Conservation (phyloP, 2,888 invertebrate species). For the Rhogogaster chlorosoma region DNA sequence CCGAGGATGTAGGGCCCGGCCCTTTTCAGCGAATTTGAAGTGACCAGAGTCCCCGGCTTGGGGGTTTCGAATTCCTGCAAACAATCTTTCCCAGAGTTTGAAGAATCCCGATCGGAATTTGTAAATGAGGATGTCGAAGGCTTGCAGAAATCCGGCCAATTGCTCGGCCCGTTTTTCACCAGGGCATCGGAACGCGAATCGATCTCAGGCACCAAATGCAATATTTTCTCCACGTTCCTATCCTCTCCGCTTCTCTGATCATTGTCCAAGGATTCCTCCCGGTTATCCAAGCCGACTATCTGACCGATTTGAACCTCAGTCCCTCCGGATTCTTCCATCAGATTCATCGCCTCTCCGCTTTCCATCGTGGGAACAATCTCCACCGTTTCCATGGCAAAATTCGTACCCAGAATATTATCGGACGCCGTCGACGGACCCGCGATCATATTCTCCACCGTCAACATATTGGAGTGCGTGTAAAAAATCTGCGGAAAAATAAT, state of each 20-base stretch:
- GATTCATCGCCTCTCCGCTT: not conserved
- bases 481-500: not conserved
- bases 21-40: slow-evolving; percentile 80
- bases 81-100: slow-evolving; percentile 13
- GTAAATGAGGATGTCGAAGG: not conserved
- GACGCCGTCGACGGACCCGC: not conserved
- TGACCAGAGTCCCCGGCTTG: slow-evolving; percentile 79
- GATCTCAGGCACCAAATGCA: not conserved
- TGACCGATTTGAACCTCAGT: slow-evolving; percentile 41
- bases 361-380: not conserved
- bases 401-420: not conserved
- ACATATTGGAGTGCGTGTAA: not conserved
- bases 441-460: not conserved
- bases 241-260: not conserved
- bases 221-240: not conserved
- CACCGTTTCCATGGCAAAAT: not conserved
- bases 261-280: not conserved
- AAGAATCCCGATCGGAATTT: not conserved
- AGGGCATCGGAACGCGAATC: not conserved
- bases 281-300: slow-evolving; percentile 31
- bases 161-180: not conserved
- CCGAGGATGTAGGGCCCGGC: slow-evolving; percentile 87
- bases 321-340: not conserved
- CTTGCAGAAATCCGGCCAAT: not conserved
- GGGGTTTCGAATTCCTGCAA: slow-evolving; percentile 76